Evolutionary conservation across 92 coral and sea anemone species (phyloP).

Genomic region (Nematostella vectensis): DNA sequence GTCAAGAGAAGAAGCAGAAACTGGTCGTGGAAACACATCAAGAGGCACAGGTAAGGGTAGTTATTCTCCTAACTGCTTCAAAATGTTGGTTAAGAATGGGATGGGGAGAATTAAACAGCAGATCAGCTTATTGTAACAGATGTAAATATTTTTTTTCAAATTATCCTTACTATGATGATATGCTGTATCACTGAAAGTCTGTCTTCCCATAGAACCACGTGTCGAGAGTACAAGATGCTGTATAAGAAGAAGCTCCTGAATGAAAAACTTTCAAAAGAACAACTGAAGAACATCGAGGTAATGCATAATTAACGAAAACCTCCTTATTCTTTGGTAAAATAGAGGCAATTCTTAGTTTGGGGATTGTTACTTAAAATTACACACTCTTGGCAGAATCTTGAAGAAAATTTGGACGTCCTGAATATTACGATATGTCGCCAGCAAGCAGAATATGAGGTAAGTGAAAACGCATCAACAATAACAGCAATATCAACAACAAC

Average conservation of each 20-base stretch:
- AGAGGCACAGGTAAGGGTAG: constrained; percentile 59
- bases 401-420: constrained; percentile 74
- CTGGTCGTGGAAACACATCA: constrained; percentile 93
- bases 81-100: too few relatives aligned
- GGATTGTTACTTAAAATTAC: constrained; percentile 2
- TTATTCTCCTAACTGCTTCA: not conserved
- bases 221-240: constrained; percentile 64
- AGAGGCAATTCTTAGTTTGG: not conserved
- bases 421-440: constrained; percentile 91
- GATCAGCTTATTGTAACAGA: too few relatives aligned
- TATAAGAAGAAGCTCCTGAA: constrained; percentile 66
- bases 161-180: too few relatives aligned
- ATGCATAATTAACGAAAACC: too few relatives aligned
- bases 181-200: too few relatives aligned
- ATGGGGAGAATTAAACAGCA: too few relatives aligned
- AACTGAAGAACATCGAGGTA: constrained; percentile 60
- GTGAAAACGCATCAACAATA: too few relatives aligned
- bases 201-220: constrained; percentile 36
- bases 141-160: too few relatives aligned
- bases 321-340: too few relatives aligned
- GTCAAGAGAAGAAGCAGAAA: constrained; percentile 62
- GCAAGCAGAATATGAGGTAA: constrained; percentile 94
- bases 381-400: constrained; percentile 44
- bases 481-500: too few relatives aligned
- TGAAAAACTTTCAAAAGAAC: constrained; percentile 61